Percentiles rank a stretch among this genome's conserved stretches.
These are phyloP conservation scores for Drosophila siamana DNA, from an alignment of 2,888 invertebrate species.

Conservation along the genomic window DNA sequence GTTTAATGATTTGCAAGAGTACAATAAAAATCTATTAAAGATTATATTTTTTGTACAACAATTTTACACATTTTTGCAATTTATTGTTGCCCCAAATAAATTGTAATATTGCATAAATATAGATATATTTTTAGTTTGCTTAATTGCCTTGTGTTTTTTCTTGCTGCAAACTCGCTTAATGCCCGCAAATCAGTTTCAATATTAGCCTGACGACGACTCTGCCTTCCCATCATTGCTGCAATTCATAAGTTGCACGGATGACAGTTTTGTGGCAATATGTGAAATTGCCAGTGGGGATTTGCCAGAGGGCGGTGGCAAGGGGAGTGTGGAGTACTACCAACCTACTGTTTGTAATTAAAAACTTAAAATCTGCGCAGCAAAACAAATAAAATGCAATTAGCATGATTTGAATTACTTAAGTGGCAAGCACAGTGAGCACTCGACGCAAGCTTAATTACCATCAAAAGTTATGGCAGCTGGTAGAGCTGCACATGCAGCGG, in stretches of 20 bases:
- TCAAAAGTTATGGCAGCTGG: too few relatives aligned
- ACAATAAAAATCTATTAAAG: too few relatives aligned
- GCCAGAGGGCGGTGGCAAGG: neutral
- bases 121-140: too few relatives aligned
- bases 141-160: too few relatives aligned
- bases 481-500: neutral
- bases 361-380: slow-evolving; percentile 78
- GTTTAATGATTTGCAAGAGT: too few relatives aligned
- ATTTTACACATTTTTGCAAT: too few relatives aligned
- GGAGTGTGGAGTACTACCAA: neutral
- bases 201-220: neutral
- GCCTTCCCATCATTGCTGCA: neutral
- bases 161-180: too few relatives aligned
- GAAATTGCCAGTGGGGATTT: neutral
- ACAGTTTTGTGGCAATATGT: slow-evolving; percentile 19
- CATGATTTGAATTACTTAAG: slow-evolving; percentile 85
- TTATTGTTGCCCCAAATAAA: too few relatives aligned
- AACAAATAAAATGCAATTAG: slow-evolving; percentile 86
- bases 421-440: slow-evolving; percentile 61
- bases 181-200: neutral
- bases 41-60: too few relatives aligned
- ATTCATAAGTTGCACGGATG: slow-evolving; percentile 22
- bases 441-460: neutral
- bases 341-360: slow-evolving; percentile 64
- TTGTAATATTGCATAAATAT: too few relatives aligned